These are phyloP conservation scores for Diprion similis DNA, from an alignment of 1,140 invertebrate genomes.

Conservation along the genomic window DNA sequence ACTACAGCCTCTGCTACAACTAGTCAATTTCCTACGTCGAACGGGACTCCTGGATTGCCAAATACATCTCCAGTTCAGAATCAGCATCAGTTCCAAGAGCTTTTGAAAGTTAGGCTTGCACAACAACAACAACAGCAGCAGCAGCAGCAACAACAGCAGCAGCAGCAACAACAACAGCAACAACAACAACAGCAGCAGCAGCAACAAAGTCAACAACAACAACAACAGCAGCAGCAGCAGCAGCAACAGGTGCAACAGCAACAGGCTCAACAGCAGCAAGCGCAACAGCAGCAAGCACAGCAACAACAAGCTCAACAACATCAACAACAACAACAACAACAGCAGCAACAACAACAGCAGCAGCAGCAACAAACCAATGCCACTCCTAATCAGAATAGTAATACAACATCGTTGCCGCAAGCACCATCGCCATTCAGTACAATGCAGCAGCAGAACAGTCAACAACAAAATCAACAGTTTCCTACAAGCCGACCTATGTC, in stretches of 20 bases:
- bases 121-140: constrained; percentile 53
- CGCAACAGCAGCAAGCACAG: constrained; percentile 32
- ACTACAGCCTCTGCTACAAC: constrained; percentile 62
- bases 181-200: constrained; percentile 30
- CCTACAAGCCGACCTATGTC: constrained; percentile 47
- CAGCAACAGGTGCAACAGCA: constrained; percentile 31
- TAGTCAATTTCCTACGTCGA: constrained; percentile 65
- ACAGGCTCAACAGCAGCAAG: constrained; percentile 12
- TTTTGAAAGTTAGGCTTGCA: constrained; percentile 64
- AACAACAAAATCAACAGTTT: constrained; percentile 54
- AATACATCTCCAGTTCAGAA: constrained; percentile 64
- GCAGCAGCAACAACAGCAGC: constrained; percentile 40
- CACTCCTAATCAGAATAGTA: constrained; percentile 42
- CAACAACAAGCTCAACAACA: constrained; percentile 23
- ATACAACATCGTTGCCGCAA: constrained; percentile 54
- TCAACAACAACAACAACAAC: constrained; percentile 21
- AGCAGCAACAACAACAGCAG: constrained; percentile 20
- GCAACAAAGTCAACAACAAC: constrained; percentile 21
- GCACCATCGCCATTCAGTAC: constrained; percentile 60
- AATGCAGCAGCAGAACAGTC: constrained; percentile 46
- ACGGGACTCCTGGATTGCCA: constrained; percentile 59
- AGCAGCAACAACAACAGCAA: constrained; percentile 34
- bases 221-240: constrained; percentile 30
- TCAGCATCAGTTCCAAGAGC: constrained; percentile 62
- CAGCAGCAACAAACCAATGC: constrained; percentile 45